phyloP scores from a whole-genome alignment of 2,888 invertebrate species.

The Neria commutata region DNA sequence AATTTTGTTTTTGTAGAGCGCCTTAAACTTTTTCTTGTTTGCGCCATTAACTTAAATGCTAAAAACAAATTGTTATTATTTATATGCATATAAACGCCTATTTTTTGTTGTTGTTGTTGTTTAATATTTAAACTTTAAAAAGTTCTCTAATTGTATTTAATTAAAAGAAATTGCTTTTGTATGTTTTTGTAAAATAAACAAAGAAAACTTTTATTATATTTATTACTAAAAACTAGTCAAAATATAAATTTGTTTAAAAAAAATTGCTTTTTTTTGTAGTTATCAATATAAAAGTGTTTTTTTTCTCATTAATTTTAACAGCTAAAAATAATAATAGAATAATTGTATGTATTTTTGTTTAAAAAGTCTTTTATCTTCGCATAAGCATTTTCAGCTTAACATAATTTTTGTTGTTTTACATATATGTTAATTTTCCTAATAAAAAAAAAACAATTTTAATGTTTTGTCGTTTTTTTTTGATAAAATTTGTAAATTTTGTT shows the following conservation, averaged over 20 bases:
- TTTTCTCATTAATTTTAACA: slow-evolving; percentile 31
- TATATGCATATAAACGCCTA: neutral
- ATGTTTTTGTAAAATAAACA: neutral
- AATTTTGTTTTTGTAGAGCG: neutral
- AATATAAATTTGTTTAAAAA: neutral
- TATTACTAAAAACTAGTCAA: neutral
- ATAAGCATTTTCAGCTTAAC: slow-evolving; percentile 47
- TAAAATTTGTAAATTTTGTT: neutral
- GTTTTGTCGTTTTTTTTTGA: neutral
- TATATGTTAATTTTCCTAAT: neutral
- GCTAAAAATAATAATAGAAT: slow-evolving; percentile 4
- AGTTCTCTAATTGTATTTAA: neutral
- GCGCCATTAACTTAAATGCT: neutral
- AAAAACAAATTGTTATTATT: neutral
- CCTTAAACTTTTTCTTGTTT: neutral
- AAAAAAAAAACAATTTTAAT: neutral
- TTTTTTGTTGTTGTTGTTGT: slow-evolving; percentile 4
- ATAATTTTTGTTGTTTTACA: neutral
- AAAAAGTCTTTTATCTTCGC: slow-evolving; percentile 52
- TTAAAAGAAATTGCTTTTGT: neutral
- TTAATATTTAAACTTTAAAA: neutral
- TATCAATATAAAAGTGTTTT: slow-evolving; percentile 1
- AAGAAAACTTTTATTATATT: neutral
- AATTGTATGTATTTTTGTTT: slow-evolving; percentile 23
- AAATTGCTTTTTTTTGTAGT: neutral